Evolutionary conservation across 2,888 invertebrate species (phyloP).

Genomic region (Schrankia costaestrigalis): DNA sequence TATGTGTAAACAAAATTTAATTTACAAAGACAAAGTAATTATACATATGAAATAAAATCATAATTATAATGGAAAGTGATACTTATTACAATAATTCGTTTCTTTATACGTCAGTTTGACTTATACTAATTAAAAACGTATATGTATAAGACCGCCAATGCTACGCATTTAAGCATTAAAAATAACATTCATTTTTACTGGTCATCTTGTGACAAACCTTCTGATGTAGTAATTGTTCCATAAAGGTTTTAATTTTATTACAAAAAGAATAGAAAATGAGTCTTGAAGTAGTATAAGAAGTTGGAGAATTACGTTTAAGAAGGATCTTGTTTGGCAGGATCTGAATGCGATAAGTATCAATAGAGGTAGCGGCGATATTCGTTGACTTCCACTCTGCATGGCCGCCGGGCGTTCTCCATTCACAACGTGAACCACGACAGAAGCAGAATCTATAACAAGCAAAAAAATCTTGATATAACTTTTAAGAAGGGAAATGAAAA

Average conservation of each 20-base stretch:
- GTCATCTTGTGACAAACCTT: conserved; percentile 61
- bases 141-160: conserved; percentile 27
- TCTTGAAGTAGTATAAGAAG: conserved; percentile 32
- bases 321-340: conserved; percentile 35
- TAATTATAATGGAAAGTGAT: conserved; percentile 9
- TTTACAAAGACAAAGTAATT: too few relatives aligned
- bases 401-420: conserved; percentile 86
- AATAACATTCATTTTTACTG: conserved; percentile 31
- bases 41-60: neutral
- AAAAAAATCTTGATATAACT: conserved; percentile 13
- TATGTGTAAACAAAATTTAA: conserved; percentile 5
- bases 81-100: conserved; percentile 65
- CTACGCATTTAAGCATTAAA: conserved; percentile 40
- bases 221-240: conserved; percentile 40
- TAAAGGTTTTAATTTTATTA: conserved; percentile 27
- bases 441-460: conserved; percentile 84
- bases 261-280: conserved; percentile 26
- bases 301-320: conserved; percentile 27
- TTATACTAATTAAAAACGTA: conserved; percentile 31
- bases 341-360: conserved; percentile 38
- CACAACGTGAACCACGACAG: conserved; percentile 90
- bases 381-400: conserved; percentile 75
- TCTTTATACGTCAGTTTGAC: conserved; percentile 48
- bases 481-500: conserved; percentile 27
- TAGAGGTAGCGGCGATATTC: conserved; percentile 39